Conservation (phyloP, 1,140 invertebrate species). For the Drosophila lini region DNA sequence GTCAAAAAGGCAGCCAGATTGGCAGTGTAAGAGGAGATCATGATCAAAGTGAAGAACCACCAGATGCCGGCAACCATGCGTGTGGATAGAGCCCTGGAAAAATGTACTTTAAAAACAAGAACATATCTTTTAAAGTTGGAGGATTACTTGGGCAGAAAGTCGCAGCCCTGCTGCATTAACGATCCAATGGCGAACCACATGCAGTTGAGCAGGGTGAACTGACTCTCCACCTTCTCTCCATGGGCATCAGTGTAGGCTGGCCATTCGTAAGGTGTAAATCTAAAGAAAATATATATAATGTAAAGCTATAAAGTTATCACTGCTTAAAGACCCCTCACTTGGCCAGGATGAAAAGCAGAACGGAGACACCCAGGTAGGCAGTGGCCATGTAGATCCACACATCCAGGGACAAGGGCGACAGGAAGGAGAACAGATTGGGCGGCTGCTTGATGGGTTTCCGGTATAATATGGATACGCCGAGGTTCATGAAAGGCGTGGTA, state of each 20-base stretch:
- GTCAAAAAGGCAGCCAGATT: constrained; percentile 99
- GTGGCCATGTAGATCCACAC: constrained; percentile 99
- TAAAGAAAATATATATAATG: constrained; percentile 69
- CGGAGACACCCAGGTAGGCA: constrained; percentile 96
- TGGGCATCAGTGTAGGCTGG: constrained; percentile 92
- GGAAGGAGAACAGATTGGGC: constrained; percentile 96
- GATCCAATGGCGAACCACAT: constrained; percentile 98
- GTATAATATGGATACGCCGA: constrained; percentile 97
- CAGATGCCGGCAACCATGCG: constrained; percentile 96
- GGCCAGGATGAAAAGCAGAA: constrained; percentile 96
- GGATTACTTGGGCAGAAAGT: constrained; percentile 94
- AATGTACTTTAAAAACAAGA: background rate
- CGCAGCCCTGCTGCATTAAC: constrained; percentile 96
- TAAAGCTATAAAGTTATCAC: background rate
- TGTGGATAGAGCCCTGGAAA: constrained; percentile 91
- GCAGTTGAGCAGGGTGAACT: constrained; percentile 96
- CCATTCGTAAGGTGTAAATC: constrained; percentile 97
- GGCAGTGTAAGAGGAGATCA: constrained; percentile 99
- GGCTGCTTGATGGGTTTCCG: constrained; percentile 95
- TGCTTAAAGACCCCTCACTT: constrained; percentile 87
- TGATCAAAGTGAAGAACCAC: constrained; percentile 99
- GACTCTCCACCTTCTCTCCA: constrained; percentile 93
- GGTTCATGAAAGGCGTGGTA: constrained; percentile 98
- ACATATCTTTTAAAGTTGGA: background rate
- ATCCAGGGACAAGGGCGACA: constrained; percentile 96